Evolutionary conservation across 2,113 vertebrate genomes (phyloP), one percentile per base, ranked within the genome.

Genomic region (Pelmatolapia mariae): DNA sequence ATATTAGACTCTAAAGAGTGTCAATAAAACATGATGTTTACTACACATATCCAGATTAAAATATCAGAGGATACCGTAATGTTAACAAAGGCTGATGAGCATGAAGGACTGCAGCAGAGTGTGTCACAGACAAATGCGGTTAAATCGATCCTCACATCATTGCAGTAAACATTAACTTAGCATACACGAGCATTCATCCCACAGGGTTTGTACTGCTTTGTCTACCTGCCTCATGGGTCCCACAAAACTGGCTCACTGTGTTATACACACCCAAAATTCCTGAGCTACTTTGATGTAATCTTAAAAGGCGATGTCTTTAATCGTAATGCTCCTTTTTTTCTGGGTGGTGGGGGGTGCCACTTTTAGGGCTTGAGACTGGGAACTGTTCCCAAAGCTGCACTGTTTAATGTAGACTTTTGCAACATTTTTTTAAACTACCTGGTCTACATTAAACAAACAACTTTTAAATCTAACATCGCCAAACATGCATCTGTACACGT

Each of bases 21-120:
- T 59, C 50, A 15, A 10, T 29, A 29, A 86, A 83, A 78, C 16
- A 7, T 78, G 87, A 91, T 73, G 89, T 90, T 92, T 91, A 89
- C 50, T 81, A 26, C 3, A 54, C 1, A 13, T 13, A 54, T 40
- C 36, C 18, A 47, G 53, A n/a, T 2, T 63, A 36, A 31, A 8
- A 24, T 19, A 45, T n/a, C 36, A 18, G 15, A 81, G 43, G 36
- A 13, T 4, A n/a, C 56, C 4, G 3, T 3, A 3, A 38, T 22
- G 86, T 61, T 31, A 33, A 53, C 31, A 87, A n/a, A 4, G 19
- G 29, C 53, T 45, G 50, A 3, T 19, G 54, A 22, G 45, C 33
- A 6, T 54, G n/a, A 40, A 43, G 68, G 24, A 57, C 18, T 79
- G 76, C 80, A 81, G 15, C 3, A 1, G 26, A 53, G 18, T 29